Evolutionary conservation across 2,888 invertebrate species (phyloP).

Genomic region (Linyphia triangularis): DNA sequence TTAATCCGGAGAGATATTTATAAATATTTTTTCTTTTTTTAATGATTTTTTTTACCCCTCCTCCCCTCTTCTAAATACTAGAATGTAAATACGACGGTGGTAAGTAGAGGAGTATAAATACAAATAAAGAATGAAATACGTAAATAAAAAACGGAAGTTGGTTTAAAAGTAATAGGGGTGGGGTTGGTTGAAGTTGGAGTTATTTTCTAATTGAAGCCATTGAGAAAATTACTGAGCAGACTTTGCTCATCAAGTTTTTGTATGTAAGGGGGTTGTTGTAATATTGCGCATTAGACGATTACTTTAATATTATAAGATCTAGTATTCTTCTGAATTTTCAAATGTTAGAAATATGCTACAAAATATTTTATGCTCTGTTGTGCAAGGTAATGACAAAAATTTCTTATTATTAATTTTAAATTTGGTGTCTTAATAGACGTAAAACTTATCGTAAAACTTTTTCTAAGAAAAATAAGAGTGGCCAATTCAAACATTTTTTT

Average conservation of each 20-base stretch:
- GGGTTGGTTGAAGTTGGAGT: conserved; percentile 21
- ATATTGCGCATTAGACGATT: conserved; percentile 4
- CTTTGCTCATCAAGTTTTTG: conserved; percentile 43
- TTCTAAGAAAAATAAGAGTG: no score
- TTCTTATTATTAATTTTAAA: no score
- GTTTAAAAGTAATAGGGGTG: conserved; percentile 31
- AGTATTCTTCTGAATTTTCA: no score
- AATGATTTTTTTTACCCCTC: not conserved
- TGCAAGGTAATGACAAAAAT: no score
- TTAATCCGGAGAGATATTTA: conserved; percentile 64
- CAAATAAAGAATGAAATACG: conserved; percentile 48
- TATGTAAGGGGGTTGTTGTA: not conserved
- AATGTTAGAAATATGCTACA: no score
- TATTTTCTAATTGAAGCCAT: conserved; percentile 72
- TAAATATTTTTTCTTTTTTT: conserved; percentile 1
- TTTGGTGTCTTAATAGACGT: no score
- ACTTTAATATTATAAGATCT: no score
- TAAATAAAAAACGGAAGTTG: conserved; percentile 13
- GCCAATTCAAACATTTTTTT: no score
- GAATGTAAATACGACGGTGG: conserved; percentile 44
- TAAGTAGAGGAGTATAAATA: conserved; percentile 24
- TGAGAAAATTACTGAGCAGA: conserved; percentile 68
- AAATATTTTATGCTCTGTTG: no score
- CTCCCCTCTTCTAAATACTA: conserved; percentile 15
- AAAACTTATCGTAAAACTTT: no score